Percentiles rank a stretch among this genome's conserved stretches.
Evolutionary conservation across 2,113 vertebrate species (phyloP).

Genomic region (Fregetta grallaria): DNA sequence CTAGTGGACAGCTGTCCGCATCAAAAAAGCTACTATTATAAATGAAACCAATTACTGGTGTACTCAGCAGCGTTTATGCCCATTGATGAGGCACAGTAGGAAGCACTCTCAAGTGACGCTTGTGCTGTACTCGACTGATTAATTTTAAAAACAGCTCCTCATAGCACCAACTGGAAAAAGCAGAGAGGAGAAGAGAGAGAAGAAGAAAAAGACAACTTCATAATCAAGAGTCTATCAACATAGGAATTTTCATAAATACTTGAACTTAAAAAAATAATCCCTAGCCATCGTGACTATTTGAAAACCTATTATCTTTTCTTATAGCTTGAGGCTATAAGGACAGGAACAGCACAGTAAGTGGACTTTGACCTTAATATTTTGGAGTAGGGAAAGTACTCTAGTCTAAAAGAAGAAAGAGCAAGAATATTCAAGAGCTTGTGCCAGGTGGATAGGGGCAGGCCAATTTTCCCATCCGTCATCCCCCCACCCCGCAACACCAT

Average conservation of each 20-base stretch:
- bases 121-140: not conserved
- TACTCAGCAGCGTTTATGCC: not conserved
- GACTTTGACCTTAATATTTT: not conserved
- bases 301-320: not conserved
- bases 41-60: not conserved
- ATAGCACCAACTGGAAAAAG: not conserved
- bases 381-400: not conserved
- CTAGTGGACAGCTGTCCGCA: not conserved
- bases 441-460: fast-evolving
- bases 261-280: not conserved
- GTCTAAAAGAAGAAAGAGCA: not conserved
- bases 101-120: not conserved
- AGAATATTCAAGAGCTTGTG: not conserved
- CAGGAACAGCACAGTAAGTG: not conserved
- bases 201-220: not conserved
- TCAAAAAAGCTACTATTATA: not conserved
- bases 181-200: not conserved
- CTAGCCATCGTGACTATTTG: not conserved
- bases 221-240: not conserved
- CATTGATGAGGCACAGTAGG: not conserved
- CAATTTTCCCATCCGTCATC: not conserved
- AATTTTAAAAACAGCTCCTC: not conserved
- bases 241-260: not conserved
- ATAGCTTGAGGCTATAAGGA: not conserved
- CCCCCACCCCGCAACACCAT: not conserved